These are phyloP conservation scores for Odontocerum albicorne DNA, from an alignment of 2,888 invertebrate species.

Conservation along the genomic window DNA sequence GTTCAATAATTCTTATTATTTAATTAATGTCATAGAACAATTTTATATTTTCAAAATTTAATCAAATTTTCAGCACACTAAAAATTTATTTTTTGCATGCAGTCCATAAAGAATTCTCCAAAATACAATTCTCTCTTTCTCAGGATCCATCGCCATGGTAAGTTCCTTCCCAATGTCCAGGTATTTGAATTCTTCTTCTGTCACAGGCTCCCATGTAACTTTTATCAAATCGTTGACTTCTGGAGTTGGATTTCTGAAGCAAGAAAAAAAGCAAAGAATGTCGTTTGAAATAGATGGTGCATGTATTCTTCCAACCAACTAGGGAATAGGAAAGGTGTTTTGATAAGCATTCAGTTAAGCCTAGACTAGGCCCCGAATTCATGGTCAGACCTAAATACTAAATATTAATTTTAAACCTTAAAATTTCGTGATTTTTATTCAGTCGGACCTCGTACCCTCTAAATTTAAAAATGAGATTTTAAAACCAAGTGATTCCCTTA, in stretches of 20 bases:
- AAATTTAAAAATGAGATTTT: too few relatives aligned
- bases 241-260: constrained; percentile 45
- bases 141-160: constrained; percentile 23
- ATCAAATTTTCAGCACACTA: neutral
- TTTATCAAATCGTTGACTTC: constrained; percentile 41
- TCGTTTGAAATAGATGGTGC: neutral
- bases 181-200: constrained; percentile 32
- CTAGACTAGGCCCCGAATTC: too few relatives aligned
- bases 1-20: too few relatives aligned
- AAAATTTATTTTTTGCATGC: neutral
- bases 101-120: constrained; percentile 25
- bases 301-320: too few relatives aligned
- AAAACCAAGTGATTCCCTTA: too few relatives aligned
- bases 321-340: neutral
- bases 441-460: too few relatives aligned
- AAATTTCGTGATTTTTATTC: too few relatives aligned
- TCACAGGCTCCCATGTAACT: constrained; percentile 43
- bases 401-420: too few relatives aligned
- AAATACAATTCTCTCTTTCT: constrained; percentile 22
- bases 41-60: too few relatives aligned
- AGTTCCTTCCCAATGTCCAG: constrained; percentile 24
- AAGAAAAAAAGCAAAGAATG: constrained; percentile 12
- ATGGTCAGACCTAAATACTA: too few relatives aligned
- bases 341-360: too few relatives aligned
- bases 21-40: too few relatives aligned